Conservation (phyloP, 1,140 invertebrate genomes). For the Aphidius gifuensis region DNA sequence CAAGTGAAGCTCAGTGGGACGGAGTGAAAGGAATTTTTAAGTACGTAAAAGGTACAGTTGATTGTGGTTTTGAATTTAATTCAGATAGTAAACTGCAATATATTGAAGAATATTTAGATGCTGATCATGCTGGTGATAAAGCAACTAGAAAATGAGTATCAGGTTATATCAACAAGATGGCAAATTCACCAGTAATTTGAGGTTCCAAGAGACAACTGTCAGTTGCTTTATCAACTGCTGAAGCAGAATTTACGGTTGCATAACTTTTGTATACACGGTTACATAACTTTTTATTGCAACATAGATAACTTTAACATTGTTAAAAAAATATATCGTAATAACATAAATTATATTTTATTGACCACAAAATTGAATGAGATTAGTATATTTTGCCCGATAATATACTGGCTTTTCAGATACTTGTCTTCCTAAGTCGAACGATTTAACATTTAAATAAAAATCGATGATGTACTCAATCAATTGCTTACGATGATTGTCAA, state of each 20-base stretch:
- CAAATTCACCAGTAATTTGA: conserved; percentile 14
- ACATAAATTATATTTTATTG: too few relatives aligned
- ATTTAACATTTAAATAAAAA: too few relatives aligned
- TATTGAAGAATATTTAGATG: conserved; percentile 23
- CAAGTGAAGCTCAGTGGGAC: conserved; percentile 31
- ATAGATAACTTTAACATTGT: too few relatives aligned
- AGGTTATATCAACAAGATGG: conserved; percentile 9
- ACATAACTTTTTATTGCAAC: too few relatives aligned
- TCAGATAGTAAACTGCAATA: background rate
- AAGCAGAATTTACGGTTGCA: conserved; percentile 53
- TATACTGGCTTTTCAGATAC: too few relatives aligned
- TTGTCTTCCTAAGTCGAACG: too few relatives aligned
- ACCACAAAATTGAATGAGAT: too few relatives aligned
- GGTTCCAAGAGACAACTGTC: conserved; percentile 17
- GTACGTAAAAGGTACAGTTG: conserved; percentile 39
- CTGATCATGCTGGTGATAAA: conserved; percentile 30
- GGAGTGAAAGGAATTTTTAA: conserved; percentile 36
- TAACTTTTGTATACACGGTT: too few relatives aligned
- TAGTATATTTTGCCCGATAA: too few relatives aligned
- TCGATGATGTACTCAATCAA: too few relatives aligned
- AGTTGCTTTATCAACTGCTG: conserved; percentile 36
- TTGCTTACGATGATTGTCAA: too few relatives aligned
- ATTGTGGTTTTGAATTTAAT: conserved; percentile 11
- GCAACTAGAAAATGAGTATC: conserved; percentile 15
- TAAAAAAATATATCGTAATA: too few relatives aligned